Evolutionary conservation across 2,113 vertebrate genomes (phyloP), one percentile per base, ranked within the genome.

Genomic region (Noturus placidus): DNA sequence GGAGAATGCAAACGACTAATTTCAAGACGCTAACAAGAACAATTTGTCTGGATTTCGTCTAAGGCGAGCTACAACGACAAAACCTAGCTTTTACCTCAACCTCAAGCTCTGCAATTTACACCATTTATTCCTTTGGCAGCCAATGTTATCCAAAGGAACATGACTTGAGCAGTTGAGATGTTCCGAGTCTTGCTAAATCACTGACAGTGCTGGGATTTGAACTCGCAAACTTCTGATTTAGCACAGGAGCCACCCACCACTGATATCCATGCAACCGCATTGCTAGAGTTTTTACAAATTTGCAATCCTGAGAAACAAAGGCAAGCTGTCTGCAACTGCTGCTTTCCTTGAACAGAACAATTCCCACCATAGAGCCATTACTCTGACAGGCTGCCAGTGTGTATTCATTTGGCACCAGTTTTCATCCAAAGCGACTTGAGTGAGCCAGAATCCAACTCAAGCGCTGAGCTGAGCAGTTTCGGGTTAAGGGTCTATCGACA

Each of bases 361-460:
- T 82, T 82, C 79, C 79, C 79, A 61, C 56, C 79, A 80, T 22
- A 52, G 30, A 52, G 78, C 78, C 54, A 15, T 82, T 82, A 61
- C 27, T 82, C 79, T 38, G 35, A 42, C 79, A 61, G 33, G 33
- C 79, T 82, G 79, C 79, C 33, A 61, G 56, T 27, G 9, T 61
- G 56, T 7, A 27, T 61, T 59, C 56, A 3, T 82, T 61, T 82
- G 79, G 79, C 56, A 61, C 56, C 27, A 30, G 27, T 6, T 56
- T 54, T 3, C 27, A 22, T 30, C 76, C n/a, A 42, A 61, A 15
- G 79, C 5, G 20, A 82, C 56, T 61, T n/a, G 79, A 61, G 2
- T 33, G 33, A 42, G 79, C 56, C 79, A 42, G 79, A 27, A 82
- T 38, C 11, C 33, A 42, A 59, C 17, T 81, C 78, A 14, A 59